Evolutionary conservation across 2,888 invertebrate genomes (phyloP).

Genomic region (Choristoneura rosaceana): DNA sequence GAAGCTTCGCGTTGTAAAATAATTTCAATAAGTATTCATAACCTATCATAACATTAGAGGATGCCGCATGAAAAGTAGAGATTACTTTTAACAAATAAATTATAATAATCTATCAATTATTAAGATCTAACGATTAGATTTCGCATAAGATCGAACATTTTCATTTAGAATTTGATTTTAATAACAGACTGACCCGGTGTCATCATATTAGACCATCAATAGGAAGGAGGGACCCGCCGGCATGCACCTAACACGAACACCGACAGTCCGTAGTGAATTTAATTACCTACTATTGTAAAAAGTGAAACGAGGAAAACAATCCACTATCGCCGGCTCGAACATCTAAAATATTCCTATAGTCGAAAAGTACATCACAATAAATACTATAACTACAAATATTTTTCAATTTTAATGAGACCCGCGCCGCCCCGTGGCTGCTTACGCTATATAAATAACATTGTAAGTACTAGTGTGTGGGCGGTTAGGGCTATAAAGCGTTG

Average conservation of each 20-base stretch:
- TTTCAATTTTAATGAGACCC: constrained; percentile 52
- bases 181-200: constrained; percentile 56
- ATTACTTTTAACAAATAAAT: constrained; percentile 73
- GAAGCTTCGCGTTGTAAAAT: constrained; percentile 59
- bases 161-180: constrained; percentile 70
- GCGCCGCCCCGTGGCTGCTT: background rate
- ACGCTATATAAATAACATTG: constrained; percentile 41
- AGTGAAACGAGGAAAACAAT: constrained; percentile 56
- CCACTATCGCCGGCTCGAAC: constrained; percentile 58
- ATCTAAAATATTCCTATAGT: constrained; percentile 62
- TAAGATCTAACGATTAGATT: constrained; percentile 66
- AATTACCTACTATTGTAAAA: constrained; percentile 48
- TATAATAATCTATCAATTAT: constrained; percentile 64
- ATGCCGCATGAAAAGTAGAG: constrained; percentile 64
- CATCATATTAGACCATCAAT: constrained; percentile 64
- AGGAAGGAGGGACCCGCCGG: constrained; percentile 60
- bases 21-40: constrained; percentile 71
- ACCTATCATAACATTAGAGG: constrained; percentile 57
- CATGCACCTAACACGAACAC: constrained; percentile 47
- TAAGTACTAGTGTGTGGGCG: constrained; percentile 46
- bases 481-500: constrained; percentile 53
- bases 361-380: constrained; percentile 80
- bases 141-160: constrained; percentile 70
- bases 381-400: constrained; percentile 71
- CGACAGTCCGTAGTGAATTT: constrained; percentile 38